Conservation (phyloP, 2,113 vertebrate species). For the Charina bottae region DNA sequence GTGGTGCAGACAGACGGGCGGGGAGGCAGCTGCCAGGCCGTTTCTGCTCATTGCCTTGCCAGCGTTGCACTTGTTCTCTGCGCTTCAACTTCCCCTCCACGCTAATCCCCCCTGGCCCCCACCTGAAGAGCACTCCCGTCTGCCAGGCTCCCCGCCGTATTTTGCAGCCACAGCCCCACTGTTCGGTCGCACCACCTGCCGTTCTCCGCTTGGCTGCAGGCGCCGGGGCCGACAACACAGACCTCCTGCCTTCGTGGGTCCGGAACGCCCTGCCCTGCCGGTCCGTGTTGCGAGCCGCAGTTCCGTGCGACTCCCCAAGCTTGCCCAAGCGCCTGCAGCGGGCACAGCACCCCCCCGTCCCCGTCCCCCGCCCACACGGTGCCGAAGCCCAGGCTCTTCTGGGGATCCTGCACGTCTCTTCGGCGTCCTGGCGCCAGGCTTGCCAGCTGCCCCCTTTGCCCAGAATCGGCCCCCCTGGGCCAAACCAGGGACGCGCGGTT, state of each 20-base stretch:
- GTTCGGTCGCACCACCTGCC: too few relatives aligned
- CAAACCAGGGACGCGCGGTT: not conserved
- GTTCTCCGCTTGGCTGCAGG: not conserved
- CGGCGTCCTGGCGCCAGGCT: not conserved
- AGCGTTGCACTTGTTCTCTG: not conserved
- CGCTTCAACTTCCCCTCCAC: not conserved
- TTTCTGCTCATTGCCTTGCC: not conserved
- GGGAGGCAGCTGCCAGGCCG: not conserved
- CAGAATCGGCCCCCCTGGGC: too few relatives aligned
- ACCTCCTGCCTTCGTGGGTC: not conserved
- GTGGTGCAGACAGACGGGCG: not conserved
- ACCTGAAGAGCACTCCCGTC: not conserved
- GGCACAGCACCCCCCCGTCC: not conserved
- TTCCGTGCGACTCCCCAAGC: not conserved
- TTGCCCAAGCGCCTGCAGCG: not conserved
- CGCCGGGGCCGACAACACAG: not conserved
- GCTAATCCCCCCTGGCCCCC: not conserved
- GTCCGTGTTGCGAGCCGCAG: not conserved
- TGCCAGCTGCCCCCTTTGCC: not conserved
- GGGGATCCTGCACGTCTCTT: not conserved
- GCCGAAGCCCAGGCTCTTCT: slow-evolving; percentile 3
- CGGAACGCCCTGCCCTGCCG: not conserved
- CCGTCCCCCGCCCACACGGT: not conserved
- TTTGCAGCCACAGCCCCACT: not conserved
- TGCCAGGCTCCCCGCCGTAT: not conserved